Evolutionary conservation across 2,113 vertebrate species (phyloP), one percentile per base, ranked within the genome.

Genomic region (Poeciliopsis occidentalis): DNA sequence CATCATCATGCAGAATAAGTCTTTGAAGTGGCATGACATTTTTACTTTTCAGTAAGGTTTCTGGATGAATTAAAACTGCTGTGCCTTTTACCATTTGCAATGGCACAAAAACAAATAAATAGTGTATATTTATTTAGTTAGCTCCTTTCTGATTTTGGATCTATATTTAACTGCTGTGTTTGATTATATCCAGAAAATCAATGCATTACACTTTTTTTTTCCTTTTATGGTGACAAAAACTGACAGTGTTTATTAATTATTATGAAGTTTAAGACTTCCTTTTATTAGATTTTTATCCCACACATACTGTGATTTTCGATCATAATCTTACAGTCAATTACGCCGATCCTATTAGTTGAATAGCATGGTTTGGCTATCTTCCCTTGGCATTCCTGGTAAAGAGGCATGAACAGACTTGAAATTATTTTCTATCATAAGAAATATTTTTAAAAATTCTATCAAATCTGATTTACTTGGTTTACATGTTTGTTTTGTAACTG

Each of bases 81-180:
- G 78, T 87, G 85, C 87, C 91, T 91, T 88, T 81, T 62, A 75
- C 47, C 24, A 64, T 80, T 81, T 74, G 69, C 64, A 66, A 68
- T 65, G 83, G 68, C 69, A 81, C 79, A 75, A 60, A 79, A 51
- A 80, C n/a, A 78, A 64, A 74, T 3, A 68, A 41, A 34, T 54
- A 60, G 34, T 85, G 47, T 84, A 71, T 93, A 92, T 94, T 93
- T 92, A 91, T 93, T 91, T 82, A 83, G 86, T 66, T 85, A 78
- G 82, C 75, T 75, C 22, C 75, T 37, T 81, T 88, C 82, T 82
- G 79, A 81, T 86, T 89, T 85, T 13, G 76, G 73, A 84, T 72
- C 41, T 84, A 68, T 88, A 86, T 91, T 88, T 84, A 89, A 91
- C 85, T 84, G 60, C 69, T 79, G 64, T 72, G 66, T 81, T 80